A percentile compares a stretch with the other conserved stretches of the same genome.
Conservation (phyloP, 2,113 vertebrate genomes). For the Bubalus kerabau region DNA sequence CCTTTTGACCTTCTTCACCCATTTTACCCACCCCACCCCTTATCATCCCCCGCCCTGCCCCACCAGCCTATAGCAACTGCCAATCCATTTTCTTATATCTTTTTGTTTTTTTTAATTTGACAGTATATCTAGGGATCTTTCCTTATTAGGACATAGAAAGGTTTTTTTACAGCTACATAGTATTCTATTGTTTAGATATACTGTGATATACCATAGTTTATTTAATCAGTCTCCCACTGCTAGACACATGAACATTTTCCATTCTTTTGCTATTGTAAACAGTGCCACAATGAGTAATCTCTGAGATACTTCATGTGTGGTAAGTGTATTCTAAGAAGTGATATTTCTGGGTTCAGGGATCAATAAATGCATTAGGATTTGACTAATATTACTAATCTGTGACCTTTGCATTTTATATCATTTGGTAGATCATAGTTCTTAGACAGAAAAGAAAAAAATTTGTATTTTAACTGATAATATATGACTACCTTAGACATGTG, state of each 20-base stretch:
- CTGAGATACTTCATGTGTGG: neutral
- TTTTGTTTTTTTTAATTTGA: neutral
- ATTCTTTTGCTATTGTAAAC: neutral
- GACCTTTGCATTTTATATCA: neutral
- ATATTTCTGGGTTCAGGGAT: neutral
- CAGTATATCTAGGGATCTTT: neutral
- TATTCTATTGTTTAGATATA: neutral
- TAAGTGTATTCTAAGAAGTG: neutral
- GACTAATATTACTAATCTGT: neutral
- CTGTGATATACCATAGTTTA: neutral
- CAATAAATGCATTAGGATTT: neutral
- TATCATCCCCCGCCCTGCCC: too few relatives aligned
- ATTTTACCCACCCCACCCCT: too few relatives aligned
- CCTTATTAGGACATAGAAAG: neutral
- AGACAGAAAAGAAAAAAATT: neutral
- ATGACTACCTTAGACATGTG: neutral
- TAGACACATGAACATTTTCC: neutral
- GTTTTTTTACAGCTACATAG: neutral
- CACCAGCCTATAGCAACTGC: neutral
- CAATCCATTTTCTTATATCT: neutral
- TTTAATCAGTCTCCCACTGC: neutral
- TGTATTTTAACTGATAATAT: neutral
- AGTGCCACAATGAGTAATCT: neutral
- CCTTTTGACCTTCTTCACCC: too few relatives aligned
- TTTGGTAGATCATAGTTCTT: slow-evolving; percentile 1